Evolutionary conservation across 1,140 invertebrate genomes (phyloP).

Genomic region (Neodiprion pinetum): DNA sequence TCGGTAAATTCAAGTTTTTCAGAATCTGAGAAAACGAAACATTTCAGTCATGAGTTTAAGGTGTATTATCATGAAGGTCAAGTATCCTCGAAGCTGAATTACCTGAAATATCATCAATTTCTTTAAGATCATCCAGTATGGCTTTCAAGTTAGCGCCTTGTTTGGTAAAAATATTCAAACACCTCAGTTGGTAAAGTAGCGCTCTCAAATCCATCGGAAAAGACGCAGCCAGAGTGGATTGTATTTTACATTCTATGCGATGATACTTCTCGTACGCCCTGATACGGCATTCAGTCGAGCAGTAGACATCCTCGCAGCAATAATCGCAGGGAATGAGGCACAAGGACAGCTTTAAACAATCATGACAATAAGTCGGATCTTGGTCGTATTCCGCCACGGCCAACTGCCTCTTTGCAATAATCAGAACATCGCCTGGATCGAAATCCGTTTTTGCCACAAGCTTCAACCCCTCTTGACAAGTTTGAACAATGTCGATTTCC

Average conservation of each 20-base stretch:
- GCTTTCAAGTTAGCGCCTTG: conserved; percentile 4
- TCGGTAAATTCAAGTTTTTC: background rate
- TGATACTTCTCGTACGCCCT: conserved; percentile 14
- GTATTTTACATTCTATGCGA: conserved; percentile 18
- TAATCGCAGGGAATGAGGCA: background rate
- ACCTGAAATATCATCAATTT: background rate
- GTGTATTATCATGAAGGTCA: too few relatives aligned
- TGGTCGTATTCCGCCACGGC: background rate
- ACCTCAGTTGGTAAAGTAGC: background rate
- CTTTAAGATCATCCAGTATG: background rate
- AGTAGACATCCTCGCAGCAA: conserved; percentile 10
- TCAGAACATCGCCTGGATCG: conserved; percentile 11
- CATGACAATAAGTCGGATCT: background rate
- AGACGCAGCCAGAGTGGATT: background rate
- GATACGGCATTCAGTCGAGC: background rate
- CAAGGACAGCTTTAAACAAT: background rate
- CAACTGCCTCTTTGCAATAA: conserved; percentile 9
- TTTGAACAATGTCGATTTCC: background rate
- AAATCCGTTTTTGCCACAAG: background rate
- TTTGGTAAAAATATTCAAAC: conserved; percentile 2
- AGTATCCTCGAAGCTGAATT: background rate
- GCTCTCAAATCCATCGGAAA: background rate
- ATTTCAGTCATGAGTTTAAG: too few relatives aligned
- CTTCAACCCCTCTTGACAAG: background rate
- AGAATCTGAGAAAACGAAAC: background rate